Base-by-base conservation (phyloP, 2,797 vertebrate species). In the Mormyrus proboscirostris region DNA sequence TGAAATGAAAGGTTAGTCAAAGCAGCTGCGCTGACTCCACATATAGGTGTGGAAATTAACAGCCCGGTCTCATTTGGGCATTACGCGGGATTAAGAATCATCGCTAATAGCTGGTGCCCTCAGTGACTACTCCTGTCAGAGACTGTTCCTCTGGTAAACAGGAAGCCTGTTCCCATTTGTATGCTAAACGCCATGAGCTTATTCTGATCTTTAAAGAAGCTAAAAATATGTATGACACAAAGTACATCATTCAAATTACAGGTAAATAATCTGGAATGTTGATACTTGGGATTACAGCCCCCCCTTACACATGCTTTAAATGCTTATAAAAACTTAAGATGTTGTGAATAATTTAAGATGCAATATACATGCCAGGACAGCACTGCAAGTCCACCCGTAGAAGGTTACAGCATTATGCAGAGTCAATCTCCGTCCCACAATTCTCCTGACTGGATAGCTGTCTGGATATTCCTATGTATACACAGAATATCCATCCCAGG, bases 161-260 rank as follows among this genome's bases (percentile, higher is more conserved):
- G 38, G 16, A 65, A 41, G 33, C 1, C 57, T 22, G 5, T 57
- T 65, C 55, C 86, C 9, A 38, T 29, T 33, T 50, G 22, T 57
- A 19, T 25, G 38, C 86, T 25, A 53, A 65, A 65, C 1, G n/a
- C 55, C 57, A 69, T 14, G 25, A 8, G 55, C 33, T 25, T 69
- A 29, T 69, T 91, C n/a, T 38, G 90, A 91, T 91, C 91, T 92
- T 91, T 90, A 95, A 93, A 33, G 22, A 92, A 93, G 91, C 7
- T 51, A 47, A 82, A 91, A 94, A 90, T 93, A 91, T 92, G 91
- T 89, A 91, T 89, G 50, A 51, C 51, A 87, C 89, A 89, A 90
- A 94, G 95, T 95, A 94, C 94, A 96, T 96, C 95, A 96, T 96
- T 96, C 94, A 95, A 95, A 93, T 94, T 91, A 89, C 93, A 92